Evolutionary conservation across 2,888 invertebrate genomes (phyloP), one percentile per base, ranked within the genome.

Genomic region (Pterostichus madidus): DNA sequence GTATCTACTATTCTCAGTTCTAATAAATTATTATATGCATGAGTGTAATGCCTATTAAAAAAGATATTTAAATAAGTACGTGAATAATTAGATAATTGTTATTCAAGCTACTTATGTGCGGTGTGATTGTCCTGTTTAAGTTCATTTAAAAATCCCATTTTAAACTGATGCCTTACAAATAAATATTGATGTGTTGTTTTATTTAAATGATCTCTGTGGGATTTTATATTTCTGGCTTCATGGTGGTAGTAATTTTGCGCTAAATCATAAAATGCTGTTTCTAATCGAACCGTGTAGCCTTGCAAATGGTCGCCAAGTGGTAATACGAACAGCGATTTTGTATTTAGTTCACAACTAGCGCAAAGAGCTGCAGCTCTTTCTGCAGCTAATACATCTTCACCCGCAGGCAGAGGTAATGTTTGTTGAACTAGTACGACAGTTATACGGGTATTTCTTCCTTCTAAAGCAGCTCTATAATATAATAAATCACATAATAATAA

Each of bases 131-230:
- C 99, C 88, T 98, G 97, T 86, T 96, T 95, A 84, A 99, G 90
- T 91, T 99, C 99, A 87, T 96, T 96, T 78, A 98, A 93, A 91
- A 98, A 99, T 0, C 96, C 99, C 89, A 99, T 94, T 91, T 99
- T 99, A 89, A 98, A 99, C 88, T 98, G 97, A 91, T 99, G 99
- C 44, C 99, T 91, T 32, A 99, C 97, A 91, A 96, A 96, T 78
- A 99, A 92, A 86, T 96, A 95, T 89, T 96, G 97, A 90, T 99
- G 98, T 17, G 95, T 95, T 10, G 95, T 96, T 90, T 97, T 97
- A 86, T 97, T 97, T 46, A 98, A 92, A 87, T 97, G 96, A 88
- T 98, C 98, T 86, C 95, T 93, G 89, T 98, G 98, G 61, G 94
- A 93, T 88, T 98, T 97, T 52, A 98, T 94, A 85, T 94, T 94